Evolutionary conservation across 2,113 vertebrate genomes (phyloP).

Genomic region (Cichladusa arquata): DNA sequence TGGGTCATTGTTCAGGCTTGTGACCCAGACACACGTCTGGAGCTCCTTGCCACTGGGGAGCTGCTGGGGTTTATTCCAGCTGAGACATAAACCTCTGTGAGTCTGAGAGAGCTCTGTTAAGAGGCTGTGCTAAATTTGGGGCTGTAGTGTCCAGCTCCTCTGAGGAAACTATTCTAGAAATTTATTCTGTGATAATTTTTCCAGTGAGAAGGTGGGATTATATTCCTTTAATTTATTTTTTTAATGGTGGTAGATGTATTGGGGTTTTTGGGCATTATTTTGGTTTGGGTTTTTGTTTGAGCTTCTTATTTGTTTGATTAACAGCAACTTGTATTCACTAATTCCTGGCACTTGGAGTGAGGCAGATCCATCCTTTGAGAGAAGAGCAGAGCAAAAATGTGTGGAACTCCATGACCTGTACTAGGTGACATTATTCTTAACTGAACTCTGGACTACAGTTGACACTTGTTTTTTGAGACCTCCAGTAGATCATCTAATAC

Average conservation of each 20-base stretch:
- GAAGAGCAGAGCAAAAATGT: background rate
- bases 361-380: background rate
- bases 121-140: background rate
- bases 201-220: background rate
- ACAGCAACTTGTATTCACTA: background rate
- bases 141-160: background rate
- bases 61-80: background rate
- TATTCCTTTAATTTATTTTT: background rate
- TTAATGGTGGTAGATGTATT: background rate
- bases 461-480: background rate
- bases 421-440: background rate
- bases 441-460: background rate
- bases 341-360: background rate
- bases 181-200: background rate
- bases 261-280: fast-evolving
- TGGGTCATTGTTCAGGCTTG: background rate
- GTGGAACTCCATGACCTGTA: background rate
- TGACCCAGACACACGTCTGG: background rate
- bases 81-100: background rate
- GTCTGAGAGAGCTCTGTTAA: background rate
- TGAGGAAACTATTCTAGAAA: background rate
- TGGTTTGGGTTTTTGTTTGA: background rate
- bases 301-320: background rate
- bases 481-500: background rate
- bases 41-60: background rate